These are phyloP conservation scores for Galbula dea DNA, from an alignment of 2,113 vertebrate genomes.

Conservation along the genomic window DNA sequence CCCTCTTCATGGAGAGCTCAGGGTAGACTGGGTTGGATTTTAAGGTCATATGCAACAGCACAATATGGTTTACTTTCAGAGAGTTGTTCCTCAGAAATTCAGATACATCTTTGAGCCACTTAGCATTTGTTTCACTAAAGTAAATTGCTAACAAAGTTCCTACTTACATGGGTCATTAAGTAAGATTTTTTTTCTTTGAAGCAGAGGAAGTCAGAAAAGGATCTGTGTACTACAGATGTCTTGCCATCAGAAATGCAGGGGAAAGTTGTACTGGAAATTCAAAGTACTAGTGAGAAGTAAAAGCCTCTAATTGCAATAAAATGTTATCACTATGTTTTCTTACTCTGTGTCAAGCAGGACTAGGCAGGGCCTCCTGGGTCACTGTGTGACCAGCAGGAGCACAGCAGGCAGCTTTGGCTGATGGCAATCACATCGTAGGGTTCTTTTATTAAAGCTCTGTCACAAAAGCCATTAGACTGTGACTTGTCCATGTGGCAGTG, in stretches of 20 bases:
- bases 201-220: background rate
- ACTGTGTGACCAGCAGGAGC: background rate
- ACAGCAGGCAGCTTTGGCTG: background rate
- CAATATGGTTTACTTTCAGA: background rate
- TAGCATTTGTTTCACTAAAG: background rate
- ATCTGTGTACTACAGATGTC: background rate
- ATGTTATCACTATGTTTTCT: background rate
- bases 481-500: background rate
- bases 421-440: background rate
- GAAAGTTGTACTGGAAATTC: background rate
- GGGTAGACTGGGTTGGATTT: background rate
- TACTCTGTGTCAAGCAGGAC: background rate
- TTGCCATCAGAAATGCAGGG: background rate
- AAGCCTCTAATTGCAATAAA: background rate
- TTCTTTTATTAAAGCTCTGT: background rate
- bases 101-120: background rate
- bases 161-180: background rate
- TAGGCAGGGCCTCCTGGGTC: background rate
- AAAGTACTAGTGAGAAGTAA: background rate
- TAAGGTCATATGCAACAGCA: background rate
- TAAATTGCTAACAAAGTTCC: background rate
- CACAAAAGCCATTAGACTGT: background rate
- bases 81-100: constrained; percentile 1
- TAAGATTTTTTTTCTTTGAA: background rate
- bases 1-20: background rate